These are phyloP conservation scores for Nomada flava DNA, from an alignment of 2,888 invertebrate species.

Conservation along the genomic window DNA sequence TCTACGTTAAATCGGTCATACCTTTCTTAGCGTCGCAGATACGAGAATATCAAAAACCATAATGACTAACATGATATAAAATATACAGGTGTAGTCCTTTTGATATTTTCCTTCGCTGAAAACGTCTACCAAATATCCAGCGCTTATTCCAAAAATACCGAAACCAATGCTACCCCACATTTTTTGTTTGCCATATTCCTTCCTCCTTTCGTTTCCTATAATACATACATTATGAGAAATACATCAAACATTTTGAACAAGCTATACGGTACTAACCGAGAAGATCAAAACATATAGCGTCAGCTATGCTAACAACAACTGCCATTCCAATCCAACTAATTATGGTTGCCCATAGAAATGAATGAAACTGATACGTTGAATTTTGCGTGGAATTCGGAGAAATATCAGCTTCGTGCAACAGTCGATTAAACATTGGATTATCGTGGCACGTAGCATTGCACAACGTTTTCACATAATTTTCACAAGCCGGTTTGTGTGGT, in stretches of 20 bases:
- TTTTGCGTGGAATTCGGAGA: slow-evolving; percentile 58
- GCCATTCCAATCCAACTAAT: slow-evolving; percentile 94
- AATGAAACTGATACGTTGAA: slow-evolving; percentile 89
- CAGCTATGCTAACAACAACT: slow-evolving; percentile 93
- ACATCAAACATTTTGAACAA: slow-evolving; percentile 4
- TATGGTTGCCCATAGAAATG: slow-evolving; percentile 91
- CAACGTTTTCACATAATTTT: slow-evolving; percentile 81
- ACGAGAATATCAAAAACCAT: slow-evolving; percentile 89
- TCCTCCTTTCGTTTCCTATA: slow-evolving; percentile 88
- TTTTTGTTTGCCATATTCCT: slow-evolving; percentile 93
- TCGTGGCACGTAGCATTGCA: slow-evolving; percentile 84
- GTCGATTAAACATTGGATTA: slow-evolving; percentile 72
- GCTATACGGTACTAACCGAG: slow-evolving; percentile 86
- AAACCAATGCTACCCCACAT: slow-evolving; percentile 95
- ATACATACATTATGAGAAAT: slow-evolving; percentile 60
- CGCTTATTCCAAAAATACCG: slow-evolving; percentile 91
- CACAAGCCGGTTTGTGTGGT: slow-evolving; percentile 78
- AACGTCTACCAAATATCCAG: slow-evolving; percentile 92
- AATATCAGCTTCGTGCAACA: slow-evolving; percentile 71
- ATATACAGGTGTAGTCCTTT: slow-evolving; percentile 93
- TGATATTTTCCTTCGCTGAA: slow-evolving; percentile 87
- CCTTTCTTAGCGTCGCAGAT: slow-evolving; percentile 87
- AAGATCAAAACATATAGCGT: slow-evolving; percentile 94
- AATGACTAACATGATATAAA: slow-evolving; percentile 89
- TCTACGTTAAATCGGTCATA: slow-evolving; percentile 48